Conservation (phyloP, 2,113 vertebrate species). For the Saccopteryx leptura region DNA sequence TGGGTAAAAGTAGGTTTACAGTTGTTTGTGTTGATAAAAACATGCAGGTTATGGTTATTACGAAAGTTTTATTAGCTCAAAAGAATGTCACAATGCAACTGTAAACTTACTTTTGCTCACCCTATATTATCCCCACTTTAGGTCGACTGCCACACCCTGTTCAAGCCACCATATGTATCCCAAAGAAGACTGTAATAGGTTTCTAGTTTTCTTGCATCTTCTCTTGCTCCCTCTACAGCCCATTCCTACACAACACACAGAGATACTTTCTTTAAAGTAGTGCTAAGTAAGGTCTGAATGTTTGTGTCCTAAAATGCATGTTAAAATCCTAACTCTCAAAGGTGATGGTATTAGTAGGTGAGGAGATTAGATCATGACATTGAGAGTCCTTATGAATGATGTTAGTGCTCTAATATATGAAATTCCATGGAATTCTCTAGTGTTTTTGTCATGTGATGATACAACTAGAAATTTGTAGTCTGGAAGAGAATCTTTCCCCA, state of each 20-base stretch:
- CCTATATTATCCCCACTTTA: background rate
- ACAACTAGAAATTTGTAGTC: background rate
- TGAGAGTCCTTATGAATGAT: background rate
- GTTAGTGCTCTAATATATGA: background rate
- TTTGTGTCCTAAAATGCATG: background rate
- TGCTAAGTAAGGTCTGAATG: background rate
- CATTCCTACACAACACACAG: background rate
- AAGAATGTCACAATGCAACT: background rate
- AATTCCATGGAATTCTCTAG: background rate
- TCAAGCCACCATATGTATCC: background rate
- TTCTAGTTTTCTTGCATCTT: background rate
- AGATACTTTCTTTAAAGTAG: background rate
- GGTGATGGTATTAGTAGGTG: background rate
- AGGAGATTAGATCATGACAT: background rate
- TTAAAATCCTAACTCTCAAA: slow-evolving; percentile 24
- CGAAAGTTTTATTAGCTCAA: no score
- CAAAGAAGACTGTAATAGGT: background rate
- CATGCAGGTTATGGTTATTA: background rate
- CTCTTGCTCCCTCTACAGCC: background rate
- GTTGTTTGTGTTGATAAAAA: background rate
- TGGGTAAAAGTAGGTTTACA: background rate
- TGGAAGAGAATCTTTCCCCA: background rate
- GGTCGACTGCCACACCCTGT: accelerated
- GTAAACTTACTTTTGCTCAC: background rate
- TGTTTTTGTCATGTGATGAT: background rate